Conservation (phyloP, 2,113 vertebrate genomes). For the Microcebus tavaratra region DNA sequence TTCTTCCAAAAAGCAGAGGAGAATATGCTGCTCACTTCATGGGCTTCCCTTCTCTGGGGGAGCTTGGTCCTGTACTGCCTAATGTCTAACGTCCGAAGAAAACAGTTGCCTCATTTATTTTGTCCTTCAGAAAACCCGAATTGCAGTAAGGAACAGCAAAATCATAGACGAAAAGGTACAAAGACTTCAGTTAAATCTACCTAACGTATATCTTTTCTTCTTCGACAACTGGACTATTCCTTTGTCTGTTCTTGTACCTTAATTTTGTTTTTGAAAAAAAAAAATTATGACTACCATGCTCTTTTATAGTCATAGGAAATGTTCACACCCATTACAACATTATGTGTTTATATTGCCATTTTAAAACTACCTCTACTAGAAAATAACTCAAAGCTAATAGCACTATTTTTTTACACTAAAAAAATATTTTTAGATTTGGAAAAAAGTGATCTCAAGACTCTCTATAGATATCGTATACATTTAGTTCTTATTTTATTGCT, state of each 20-base stretch:
- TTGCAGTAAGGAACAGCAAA: not conserved
- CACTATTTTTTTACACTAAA: not conserved
- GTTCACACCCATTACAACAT: not conserved
- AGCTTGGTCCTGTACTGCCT: not conserved
- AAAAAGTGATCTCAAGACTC: not conserved
- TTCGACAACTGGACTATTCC: not conserved
- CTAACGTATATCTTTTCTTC: not conserved
- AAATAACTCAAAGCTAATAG: not conserved
- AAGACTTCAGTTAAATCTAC: not conserved
- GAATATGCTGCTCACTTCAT: not conserved
- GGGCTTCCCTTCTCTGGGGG: not conserved
- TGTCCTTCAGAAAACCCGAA: not conserved
- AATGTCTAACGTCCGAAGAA: not conserved
- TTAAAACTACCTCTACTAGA: not conserved
- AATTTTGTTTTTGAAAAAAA: not conserved
- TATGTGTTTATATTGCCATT: not conserved
- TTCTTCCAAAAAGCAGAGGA: not conserved
- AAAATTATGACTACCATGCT: not conserved
- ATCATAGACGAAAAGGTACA: not conserved
- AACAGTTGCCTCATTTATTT: not conserved
- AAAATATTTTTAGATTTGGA: not conserved
- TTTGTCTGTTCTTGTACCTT: not conserved
- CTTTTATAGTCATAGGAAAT: not conserved
- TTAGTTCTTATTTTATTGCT: not conserved
- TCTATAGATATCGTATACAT: not conserved